Base-by-base conservation (phyloP, 1,140 invertebrate genomes). In the Drosophila ananassae region DNA sequence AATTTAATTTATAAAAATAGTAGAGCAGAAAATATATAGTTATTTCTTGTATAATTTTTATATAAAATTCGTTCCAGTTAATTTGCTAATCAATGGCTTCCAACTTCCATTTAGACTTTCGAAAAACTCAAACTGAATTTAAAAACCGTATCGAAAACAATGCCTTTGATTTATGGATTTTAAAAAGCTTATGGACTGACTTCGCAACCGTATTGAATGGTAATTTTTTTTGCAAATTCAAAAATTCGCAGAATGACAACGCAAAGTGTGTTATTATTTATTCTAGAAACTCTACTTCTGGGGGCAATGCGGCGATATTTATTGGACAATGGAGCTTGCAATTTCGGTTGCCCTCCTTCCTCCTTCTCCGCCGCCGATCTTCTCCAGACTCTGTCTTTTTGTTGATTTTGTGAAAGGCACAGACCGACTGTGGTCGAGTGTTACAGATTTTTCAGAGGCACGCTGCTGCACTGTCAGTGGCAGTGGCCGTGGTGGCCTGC, bases 321-420 rank as follows among this genome's bases (percentile, higher is more conserved):
- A 24, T 32, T 41, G 51, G 46, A 7, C 9, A 46, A 55, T 48
- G 41, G n/a, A 60, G 41, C 17, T 17, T 34, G 60, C 63, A 57
- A 50, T 55, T 69, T 69, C 1, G 41, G 44, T 1, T 39, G 30
- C 17, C 3, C 44, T 28, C 5, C 28, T 6, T 17, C 3, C 44
- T 28, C 5, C 28, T 6, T 17, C 30, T 32, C 62, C 52, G 32
- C 21, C 56, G 41, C 44, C 21, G 24, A 58, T 44, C 54, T 37
- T 69, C 48, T 10, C 25, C 47, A 17, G 46, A 9, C 2, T 53
- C 24, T 24, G 2, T 32, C 12, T 44, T 57, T 48, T 61, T 64
- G n/a, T 17, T 44, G 17, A 21, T 47, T 47, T 76, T 76, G 73
- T 76, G 73, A 76, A 76, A 76, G 73, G 72, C 60, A 25, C 17